Evolutionary conservation across 2,888 invertebrate species (phyloP).

Genomic region (Rotaria macrura): DNA sequence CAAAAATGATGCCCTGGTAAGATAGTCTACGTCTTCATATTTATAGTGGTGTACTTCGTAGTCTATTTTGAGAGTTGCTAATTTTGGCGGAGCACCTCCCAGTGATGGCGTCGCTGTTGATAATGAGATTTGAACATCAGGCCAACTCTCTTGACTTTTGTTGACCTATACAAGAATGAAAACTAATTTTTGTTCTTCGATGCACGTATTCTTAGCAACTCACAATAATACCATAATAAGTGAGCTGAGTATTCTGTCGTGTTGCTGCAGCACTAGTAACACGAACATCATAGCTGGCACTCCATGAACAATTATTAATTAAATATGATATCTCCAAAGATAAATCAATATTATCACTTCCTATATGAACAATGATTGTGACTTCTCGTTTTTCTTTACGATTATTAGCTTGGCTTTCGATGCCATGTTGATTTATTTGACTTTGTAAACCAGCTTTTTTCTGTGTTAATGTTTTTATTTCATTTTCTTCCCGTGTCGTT

Average conservation of each 20-base stretch:
- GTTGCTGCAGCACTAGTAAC: constrained; percentile 41
- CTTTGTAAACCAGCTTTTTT: no score
- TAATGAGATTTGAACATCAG: constrained; percentile 45
- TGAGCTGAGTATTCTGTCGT: constrained; percentile 37
- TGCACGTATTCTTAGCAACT: no score
- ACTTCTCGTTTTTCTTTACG: background rate
- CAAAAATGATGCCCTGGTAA: no score
- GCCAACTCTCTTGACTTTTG: constrained; percentile 45
- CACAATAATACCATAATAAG: constrained; percentile 20
- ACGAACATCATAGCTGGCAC: constrained; percentile 49
- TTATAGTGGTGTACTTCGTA: no score
- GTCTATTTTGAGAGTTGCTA: no score
- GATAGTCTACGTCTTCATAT: no score
- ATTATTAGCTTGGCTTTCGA: background rate
- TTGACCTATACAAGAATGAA: constrained; percentile 33
- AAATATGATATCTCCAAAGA: constrained; percentile 42
- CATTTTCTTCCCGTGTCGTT: no score
- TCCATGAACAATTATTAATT: constrained; percentile 48
- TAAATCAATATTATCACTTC: constrained; percentile 7
- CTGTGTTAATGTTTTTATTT: background rate
- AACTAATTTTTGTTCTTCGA: no score
- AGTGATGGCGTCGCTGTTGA: constrained; percentile 48
- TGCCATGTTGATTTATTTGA: no score
- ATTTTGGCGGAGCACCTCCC: no score
- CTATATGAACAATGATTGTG: constrained; percentile 5